Base-by-base conservation (phyloP, 2,797 vertebrate genomes). In the Tamandua tetradactyla region DNA sequence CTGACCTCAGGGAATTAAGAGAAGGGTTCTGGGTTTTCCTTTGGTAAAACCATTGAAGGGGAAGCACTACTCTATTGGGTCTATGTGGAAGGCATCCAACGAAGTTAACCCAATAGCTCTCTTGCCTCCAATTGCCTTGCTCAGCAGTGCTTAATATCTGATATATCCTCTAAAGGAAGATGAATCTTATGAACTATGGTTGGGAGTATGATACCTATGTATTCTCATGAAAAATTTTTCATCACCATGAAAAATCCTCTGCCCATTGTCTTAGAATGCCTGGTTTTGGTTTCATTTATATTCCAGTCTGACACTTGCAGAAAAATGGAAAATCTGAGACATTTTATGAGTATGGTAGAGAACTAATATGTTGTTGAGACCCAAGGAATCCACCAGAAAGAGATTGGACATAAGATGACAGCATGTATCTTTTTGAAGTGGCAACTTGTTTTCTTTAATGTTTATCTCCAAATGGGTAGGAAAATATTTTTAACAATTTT, bases 401-500 rank as follows among this genome's bases (percentile, higher is more conserved):
- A 85, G 5, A 71, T 13, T 74, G 17, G 7, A 85, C 2, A 35
- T n/a, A 84, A 68, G 4, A 64, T 71, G 5, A 59, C 0, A 92
- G 6, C 7, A 59, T 14, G 47, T 72, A 8, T 83, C 52, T 42
- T n/a, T 59, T 84, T 72, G 32, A 88, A 55, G 35, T 78, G 7
- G 1, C 47, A 92, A 47, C 37, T 66, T 7, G 27, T 69, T 49
- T 80, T 78, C 75, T n/a, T 14, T 80, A 78, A 74, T 59, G 82
- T 92, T 90, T 81, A 76, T 94, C 82, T 81, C 25, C 18, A 89
- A 75, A 30, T 74, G 11, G 11, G 12, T 84, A 72, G 52, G 13
- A 78, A 22, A 74, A 49, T 74, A 66, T 52, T 55, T 93, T 89
- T 44, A 91, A 75, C 17, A 18, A 27, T 88, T 89, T 89, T 95